Percentiles rank a stretch among this genome's conserved stretches.
Evolutionary conservation across 2,113 vertebrate genomes (phyloP).

Genomic region (Tachysurus vachellii): DNA sequence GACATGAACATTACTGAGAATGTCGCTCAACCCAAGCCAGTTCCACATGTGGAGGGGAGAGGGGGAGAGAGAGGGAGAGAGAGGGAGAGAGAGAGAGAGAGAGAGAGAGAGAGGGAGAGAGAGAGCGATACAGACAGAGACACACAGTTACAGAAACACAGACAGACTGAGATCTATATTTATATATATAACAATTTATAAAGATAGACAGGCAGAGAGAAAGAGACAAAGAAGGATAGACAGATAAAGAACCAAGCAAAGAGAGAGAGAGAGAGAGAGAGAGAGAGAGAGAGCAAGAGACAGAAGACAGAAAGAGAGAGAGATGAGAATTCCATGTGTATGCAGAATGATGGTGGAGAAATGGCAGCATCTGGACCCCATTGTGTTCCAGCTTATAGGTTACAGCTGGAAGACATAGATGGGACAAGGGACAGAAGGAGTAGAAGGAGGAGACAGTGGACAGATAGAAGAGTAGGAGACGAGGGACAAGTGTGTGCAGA

Average conservation of each 20-base stretch:
- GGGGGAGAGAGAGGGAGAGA: constrained; percentile 62
- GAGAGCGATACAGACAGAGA: constrained; percentile 64
- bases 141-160: constrained; percentile 57
- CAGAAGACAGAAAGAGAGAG: constrained; percentile 65
- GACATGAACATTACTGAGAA: constrained; percentile 99
- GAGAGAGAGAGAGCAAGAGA: background rate
- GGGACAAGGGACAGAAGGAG: constrained; percentile 75
- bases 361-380: constrained; percentile 93
- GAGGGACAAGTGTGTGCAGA: background rate
- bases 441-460: constrained; percentile 73
- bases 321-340: constrained; percentile 99
- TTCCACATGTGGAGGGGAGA: constrained; percentile 90
- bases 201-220: constrained; percentile 28
- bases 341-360: constrained; percentile 88
- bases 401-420: constrained; percentile 74
- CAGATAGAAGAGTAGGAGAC: background rate
- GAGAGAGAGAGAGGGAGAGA: constrained; percentile 63
- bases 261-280: background rate
- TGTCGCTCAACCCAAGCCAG: constrained; percentile 92
- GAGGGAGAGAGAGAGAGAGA: constrained; percentile 59
- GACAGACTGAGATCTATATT: background rate
- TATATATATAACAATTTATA: constrained; percentile 50
- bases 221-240: constrained; percentile 61
- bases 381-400: constrained; percentile 90
- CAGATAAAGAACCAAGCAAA: constrained; percentile 57